phyloP scores from a whole-genome alignment of 2,888 invertebrate genomes.

The Sinohyriopsis cumingii region DNA sequence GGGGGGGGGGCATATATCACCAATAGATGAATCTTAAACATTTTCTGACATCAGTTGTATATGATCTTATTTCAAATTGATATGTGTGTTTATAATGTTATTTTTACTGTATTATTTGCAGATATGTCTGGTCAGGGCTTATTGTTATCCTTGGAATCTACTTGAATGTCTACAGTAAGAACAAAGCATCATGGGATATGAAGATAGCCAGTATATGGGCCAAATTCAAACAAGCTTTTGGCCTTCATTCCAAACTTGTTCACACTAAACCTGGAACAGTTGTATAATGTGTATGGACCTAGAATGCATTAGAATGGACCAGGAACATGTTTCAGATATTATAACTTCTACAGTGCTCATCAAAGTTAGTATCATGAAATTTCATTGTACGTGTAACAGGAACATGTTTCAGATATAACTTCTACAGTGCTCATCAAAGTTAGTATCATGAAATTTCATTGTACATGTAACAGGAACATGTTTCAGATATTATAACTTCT shows the following conservation, averaged over 20 bases:
- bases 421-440: too few relatives aligned
- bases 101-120: slow-evolving; percentile 72
- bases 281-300: slow-evolving; percentile 3
- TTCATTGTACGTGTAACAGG: too few relatives aligned
- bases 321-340: not conserved
- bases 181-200: slow-evolving; percentile 63
- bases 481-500: not conserved
- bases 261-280: slow-evolving; percentile 14
- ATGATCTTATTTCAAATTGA: too few relatives aligned
- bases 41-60: too few relatives aligned
- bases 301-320: not conserved
- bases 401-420: too few relatives aligned
- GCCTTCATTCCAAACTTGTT: slow-evolving; percentile 7
- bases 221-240: slow-evolving; percentile 11
- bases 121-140: slow-evolving; percentile 91
- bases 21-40: too few relatives aligned
- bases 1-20: too few relatives aligned
- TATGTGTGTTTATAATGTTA: too few relatives aligned
- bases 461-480: not conserved
- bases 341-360: too few relatives aligned
- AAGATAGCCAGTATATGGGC: slow-evolving; percentile 20
- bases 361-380: too few relatives aligned
- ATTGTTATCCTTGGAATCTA: slow-evolving; percentile 93
- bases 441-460: too few relatives aligned
- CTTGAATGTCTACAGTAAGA: slow-evolving; percentile 92